Conservation (phyloP, 1,140 invertebrate species). For the Zophobas atratus region DNA sequence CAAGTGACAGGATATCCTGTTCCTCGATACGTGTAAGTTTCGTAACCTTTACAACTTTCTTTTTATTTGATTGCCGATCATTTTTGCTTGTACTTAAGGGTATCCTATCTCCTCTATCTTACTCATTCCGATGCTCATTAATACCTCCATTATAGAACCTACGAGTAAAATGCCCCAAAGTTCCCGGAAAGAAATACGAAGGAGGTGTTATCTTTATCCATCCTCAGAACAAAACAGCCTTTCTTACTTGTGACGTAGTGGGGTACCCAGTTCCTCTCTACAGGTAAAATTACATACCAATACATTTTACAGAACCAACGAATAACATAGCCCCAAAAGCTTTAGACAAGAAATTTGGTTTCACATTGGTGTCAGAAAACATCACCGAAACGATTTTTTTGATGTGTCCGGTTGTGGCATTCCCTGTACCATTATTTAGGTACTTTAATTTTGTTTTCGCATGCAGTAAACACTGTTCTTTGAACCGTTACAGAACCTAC, state of each 20-base stretch:
- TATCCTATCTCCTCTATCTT: constrained; percentile 2
- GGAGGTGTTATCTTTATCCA: constrained; percentile 78
- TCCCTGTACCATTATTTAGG: constrained; percentile 78
- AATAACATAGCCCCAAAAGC: constrained; percentile 76
- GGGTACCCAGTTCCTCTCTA: constrained; percentile 74
- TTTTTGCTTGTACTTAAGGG: neutral
- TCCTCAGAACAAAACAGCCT: constrained; percentile 60
- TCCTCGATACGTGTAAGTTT: constrained; percentile 76
- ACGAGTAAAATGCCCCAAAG: constrained; percentile 78
- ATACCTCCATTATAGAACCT: constrained; percentile 71
- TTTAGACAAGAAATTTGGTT: constrained; percentile 62
- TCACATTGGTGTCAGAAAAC: constrained; percentile 56
- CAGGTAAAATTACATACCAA: constrained; percentile 67
- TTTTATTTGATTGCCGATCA: too few species aligned
- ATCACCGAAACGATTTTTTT: constrained; percentile 71
- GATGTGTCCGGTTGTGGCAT: constrained; percentile 76
- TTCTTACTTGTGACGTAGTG: constrained; percentile 73
- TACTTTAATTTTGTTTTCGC: constrained; percentile 62
- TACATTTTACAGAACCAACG: constrained; percentile 75
- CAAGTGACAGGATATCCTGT: constrained; percentile 78
- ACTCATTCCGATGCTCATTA: neutral
- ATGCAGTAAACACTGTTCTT: constrained; percentile 1
- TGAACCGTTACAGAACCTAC: constrained; percentile 67
- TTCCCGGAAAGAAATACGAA: constrained; percentile 74
- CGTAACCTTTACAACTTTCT: too few species aligned